These are phyloP conservation scores for Hycleus phaleratus DNA, from an alignment of 1,140 invertebrate genomes.

Conservation along the genomic window DNA sequence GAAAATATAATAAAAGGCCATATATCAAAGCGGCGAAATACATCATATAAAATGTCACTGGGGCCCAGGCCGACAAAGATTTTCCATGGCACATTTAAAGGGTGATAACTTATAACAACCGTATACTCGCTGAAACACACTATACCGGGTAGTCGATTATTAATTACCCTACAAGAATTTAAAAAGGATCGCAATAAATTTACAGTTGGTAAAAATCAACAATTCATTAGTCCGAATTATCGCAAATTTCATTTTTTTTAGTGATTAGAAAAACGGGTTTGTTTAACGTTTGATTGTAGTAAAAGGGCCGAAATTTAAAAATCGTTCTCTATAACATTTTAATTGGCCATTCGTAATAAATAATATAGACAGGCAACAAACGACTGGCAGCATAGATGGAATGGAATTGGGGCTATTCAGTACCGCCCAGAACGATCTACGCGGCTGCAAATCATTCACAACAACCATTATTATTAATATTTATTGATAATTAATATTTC, in stretches of 20 bases:
- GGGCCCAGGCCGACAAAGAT: constrained; percentile 20
- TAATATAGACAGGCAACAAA: not conserved
- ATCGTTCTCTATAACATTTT: constrained; percentile 18
- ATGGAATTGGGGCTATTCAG: constrained; percentile 8
- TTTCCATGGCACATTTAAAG: constrained; percentile 19
- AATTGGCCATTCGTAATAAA: constrained; percentile 24
- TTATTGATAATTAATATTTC: constrained; percentile 21
- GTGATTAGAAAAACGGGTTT: too few species aligned
- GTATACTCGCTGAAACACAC: constrained; percentile 6
- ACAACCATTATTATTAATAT: constrained; percentile 28
- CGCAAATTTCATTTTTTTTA: too few species aligned
- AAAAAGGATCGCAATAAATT: not conserved
- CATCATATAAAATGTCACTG: constrained; percentile 22
- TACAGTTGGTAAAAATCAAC: not conserved
- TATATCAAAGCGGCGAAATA: constrained; percentile 20
- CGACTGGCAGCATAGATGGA: constrained; percentile 1
- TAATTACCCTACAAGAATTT: constrained; percentile 1
- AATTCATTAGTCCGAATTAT: too few species aligned
- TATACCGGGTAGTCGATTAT: constrained; percentile 14
- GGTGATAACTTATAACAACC: constrained; percentile 14
- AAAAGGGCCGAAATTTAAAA: not conserved
- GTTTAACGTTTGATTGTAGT: not conserved
- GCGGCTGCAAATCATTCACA: constrained; percentile 25
- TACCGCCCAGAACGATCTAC: constrained; percentile 20
- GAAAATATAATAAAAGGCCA: constrained; percentile 20